phyloP scores from a whole-genome alignment of 2,797 vertebrate genomes.

The Coregonus sp. region DNA sequence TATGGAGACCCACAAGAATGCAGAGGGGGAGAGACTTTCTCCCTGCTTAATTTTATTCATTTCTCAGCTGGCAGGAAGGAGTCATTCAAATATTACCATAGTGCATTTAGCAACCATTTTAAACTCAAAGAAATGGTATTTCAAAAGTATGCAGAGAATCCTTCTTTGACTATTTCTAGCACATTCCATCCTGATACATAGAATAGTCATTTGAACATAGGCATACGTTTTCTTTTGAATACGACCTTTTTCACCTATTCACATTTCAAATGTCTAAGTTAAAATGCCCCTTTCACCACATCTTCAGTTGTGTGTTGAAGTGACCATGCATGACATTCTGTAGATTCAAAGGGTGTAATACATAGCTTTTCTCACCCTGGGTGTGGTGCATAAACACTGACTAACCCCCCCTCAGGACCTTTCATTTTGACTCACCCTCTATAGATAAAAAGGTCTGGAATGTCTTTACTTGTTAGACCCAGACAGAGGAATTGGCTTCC shows the following conservation, averaged over 20 bases:
- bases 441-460: neutral
- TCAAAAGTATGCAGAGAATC: slow-evolving; percentile 1
- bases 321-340: neutral
- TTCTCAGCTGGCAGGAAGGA: slow-evolving; percentile 49
- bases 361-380: neutral
- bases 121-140: slow-evolving; percentile 32
- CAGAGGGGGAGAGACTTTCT: slow-evolving; percentile 35
- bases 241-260: neutral
- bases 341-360: neutral
- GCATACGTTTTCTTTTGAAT: slow-evolving; percentile 15
- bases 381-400: neutral
- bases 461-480: neutral
- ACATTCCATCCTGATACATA: neutral
- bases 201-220: slow-evolving; percentile 5
- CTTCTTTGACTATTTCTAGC: slow-evolving; percentile 5
- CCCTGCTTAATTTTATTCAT: slow-evolving; percentile 51
- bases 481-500: too few relatives aligned
- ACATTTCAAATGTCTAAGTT: neutral
- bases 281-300: neutral
- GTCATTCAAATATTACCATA: slow-evolving; percentile 52
- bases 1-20: slow-evolving; percentile 61
- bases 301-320: neutral
- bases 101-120: slow-evolving; percentile 42
- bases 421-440: neutral
- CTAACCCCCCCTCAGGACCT: neutral